These are phyloP conservation scores for Ceratina japonica DNA, from an alignment of 1,140 invertebrate genomes.

Conservation along the genomic window DNA sequence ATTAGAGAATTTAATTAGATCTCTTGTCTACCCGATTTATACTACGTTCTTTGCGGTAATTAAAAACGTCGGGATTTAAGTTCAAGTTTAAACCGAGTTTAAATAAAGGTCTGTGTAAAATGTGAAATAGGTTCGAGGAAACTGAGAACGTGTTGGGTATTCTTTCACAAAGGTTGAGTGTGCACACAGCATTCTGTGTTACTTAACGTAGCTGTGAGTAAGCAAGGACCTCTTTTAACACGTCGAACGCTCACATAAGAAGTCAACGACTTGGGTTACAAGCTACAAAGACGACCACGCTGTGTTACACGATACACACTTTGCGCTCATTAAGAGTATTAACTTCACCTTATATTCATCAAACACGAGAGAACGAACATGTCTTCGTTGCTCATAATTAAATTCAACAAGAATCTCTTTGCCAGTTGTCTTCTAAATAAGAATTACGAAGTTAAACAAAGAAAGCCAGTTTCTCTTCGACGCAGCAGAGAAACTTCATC, in stretches of 20 bases:
- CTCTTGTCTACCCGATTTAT: not conserved
- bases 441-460: not conserved
- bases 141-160: too few species aligned
- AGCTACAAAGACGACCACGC: not conserved
- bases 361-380: not conserved
- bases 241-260: slow-evolving; percentile 1
- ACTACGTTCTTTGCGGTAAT: not conserved
- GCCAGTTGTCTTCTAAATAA: too few species aligned
- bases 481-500: slow-evolving; percentile 16
- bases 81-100: too few species aligned
- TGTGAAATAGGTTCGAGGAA: too few species aligned
- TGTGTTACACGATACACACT: slow-evolving; percentile 27
- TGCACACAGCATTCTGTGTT: not conserved
- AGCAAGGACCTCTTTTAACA: not conserved
- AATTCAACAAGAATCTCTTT: not conserved
- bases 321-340: slow-evolving; percentile 30
- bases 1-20: slow-evolving; percentile 25
- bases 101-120: too few species aligned
- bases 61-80: not conserved
- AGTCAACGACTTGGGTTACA: slow-evolving; percentile 38
- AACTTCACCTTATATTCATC: not conserved
- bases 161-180: too few species aligned
- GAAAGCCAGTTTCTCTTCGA: slow-evolving; percentile 1
- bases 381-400: not conserved
- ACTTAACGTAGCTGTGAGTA: not conserved